Evolutionary conservation across 1,140 invertebrate species (phyloP).

Genomic region (Aradophagus sp.): DNA sequence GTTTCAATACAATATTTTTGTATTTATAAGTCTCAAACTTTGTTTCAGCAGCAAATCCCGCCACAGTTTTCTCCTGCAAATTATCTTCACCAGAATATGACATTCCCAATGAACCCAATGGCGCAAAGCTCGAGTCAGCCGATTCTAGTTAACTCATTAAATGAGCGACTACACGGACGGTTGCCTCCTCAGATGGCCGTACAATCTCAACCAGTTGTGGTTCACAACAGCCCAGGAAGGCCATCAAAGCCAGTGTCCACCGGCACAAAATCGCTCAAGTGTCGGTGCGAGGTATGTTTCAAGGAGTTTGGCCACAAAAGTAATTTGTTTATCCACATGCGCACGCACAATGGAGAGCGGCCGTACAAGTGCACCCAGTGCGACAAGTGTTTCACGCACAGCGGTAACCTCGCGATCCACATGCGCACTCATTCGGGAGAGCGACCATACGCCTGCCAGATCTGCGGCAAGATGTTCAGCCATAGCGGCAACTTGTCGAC

Average conservation of each 20-base stretch:
- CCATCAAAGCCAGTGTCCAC: conserved; percentile 59
- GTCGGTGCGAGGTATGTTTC: conserved; percentile 77
- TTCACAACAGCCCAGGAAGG: conserved; percentile 64
- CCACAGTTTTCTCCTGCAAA: conserved; percentile 38
- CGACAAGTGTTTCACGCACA: conserved; percentile 81
- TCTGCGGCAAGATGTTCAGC: conserved; percentile 78
- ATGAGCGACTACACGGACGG: conserved; percentile 10
- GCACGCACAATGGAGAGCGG: conserved; percentile 80
- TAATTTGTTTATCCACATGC: conserved; percentile 78
- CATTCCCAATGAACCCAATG: conserved; percentile 51
- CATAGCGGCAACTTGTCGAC: conserved; percentile 77
- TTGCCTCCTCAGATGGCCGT: conserved; percentile 29
- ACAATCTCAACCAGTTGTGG: conserved; percentile 38
- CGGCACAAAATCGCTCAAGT: conserved; percentile 67
- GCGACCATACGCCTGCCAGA: conserved; percentile 78
- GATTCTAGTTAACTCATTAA: conserved; percentile 28
- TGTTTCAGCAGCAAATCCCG: conserved; percentile 20
- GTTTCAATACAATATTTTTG: no score
- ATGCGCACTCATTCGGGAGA: conserved; percentile 78
- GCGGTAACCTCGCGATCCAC: conserved; percentile 78
- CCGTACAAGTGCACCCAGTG: conserved; percentile 83
- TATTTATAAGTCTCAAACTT: not conserved
- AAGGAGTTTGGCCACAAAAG: conserved; percentile 76
- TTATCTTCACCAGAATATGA: conserved; percentile 53
- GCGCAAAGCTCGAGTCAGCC: conserved; percentile 37